Percentiles rank a stretch among this genome's conserved stretches.
phyloP scores from a whole-genome alignment of 1,140 invertebrate species.

The Asobara japonica region DNA sequence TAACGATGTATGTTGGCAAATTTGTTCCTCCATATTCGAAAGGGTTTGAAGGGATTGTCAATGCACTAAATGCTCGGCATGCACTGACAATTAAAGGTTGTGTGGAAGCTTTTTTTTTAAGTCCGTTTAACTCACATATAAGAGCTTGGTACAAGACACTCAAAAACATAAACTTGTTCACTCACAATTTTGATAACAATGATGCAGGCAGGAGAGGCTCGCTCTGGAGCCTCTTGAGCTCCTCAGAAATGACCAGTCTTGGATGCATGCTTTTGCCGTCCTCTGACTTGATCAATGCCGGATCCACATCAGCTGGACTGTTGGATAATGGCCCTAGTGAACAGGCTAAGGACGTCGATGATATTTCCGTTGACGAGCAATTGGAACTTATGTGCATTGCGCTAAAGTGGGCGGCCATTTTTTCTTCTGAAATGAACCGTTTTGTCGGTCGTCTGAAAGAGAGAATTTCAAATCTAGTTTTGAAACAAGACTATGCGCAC shows the following conservation, averaged over 20 bases:
- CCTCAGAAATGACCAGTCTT: conserved; percentile 74
- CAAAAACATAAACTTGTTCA: no score
- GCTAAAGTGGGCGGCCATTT: conserved; percentile 80
- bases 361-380: conserved; percentile 38
- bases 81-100: no score
- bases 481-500: no score
- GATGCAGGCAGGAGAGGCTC: conserved; percentile 72
- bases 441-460: conserved; percentile 69
- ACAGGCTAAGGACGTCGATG: conserved; percentile 43
- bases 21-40: no score
- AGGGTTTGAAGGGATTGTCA: no score
- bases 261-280: conserved; percentile 43
- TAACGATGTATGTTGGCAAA: no score
- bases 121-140: no score
- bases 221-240: conserved; percentile 72
- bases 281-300: conserved; percentile 37
- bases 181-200: conserved; percentile 70
- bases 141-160: no score
- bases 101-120: no score
- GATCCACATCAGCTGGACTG: conserved; percentile 41
- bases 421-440: conserved; percentile 82
- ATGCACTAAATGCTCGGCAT: no score
- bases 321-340: conserved; percentile 20
- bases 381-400: conserved; percentile 74
- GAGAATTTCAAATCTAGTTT: conserved; percentile 17